Conservation (phyloP, 1,140 invertebrate species). For the Drosophila persimilis region DNA sequence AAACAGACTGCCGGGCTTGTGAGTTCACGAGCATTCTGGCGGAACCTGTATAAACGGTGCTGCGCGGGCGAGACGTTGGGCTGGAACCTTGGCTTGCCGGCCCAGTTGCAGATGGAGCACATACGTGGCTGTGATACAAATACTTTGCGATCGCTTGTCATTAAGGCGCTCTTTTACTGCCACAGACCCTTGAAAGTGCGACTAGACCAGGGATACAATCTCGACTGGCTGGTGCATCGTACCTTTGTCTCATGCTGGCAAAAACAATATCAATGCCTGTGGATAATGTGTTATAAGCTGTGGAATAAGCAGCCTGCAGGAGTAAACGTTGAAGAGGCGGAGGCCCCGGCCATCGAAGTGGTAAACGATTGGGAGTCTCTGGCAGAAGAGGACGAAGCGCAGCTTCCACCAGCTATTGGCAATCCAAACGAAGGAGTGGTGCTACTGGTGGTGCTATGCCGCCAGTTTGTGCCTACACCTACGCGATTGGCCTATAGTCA, state of each 20-base stretch:
- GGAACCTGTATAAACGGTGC: constrained; percentile 56
- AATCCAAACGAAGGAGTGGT: constrained; percentile 55
- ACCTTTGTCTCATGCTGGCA: constrained; percentile 61
- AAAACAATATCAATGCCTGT: constrained; percentile 50
- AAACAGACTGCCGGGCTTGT: constrained; percentile 56
- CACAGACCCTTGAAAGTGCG: constrained; percentile 54
- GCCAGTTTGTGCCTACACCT: constrained; percentile 62
- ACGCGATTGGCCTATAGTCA: constrained; percentile 46
- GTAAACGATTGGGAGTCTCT: constrained; percentile 55
- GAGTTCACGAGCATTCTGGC: constrained; percentile 65
- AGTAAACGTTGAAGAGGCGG: not conserved
- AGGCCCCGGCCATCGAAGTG: constrained; percentile 6
- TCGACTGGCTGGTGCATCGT: constrained; percentile 62
- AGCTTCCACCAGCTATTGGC: not conserved
- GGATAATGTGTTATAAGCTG: constrained; percentile 70
- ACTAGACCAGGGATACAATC: constrained; percentile 50
- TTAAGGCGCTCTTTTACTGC: constrained; percentile 61
- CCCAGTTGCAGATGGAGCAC: constrained; percentile 53
- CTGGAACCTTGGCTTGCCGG: constrained; percentile 65
- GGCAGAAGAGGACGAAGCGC: constrained; percentile 6
- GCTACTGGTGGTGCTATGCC: constrained; percentile 54
- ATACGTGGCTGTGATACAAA: constrained; percentile 57
- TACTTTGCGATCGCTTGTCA: constrained; percentile 42
- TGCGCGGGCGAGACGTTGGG: constrained; percentile 32
- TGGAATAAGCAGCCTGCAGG: constrained; percentile 25